Percentiles rank a stretch among this genome's conserved stretches.
Conservation (phyloP, 2,888 invertebrate genomes). For the Nycteola revayana region DNA sequence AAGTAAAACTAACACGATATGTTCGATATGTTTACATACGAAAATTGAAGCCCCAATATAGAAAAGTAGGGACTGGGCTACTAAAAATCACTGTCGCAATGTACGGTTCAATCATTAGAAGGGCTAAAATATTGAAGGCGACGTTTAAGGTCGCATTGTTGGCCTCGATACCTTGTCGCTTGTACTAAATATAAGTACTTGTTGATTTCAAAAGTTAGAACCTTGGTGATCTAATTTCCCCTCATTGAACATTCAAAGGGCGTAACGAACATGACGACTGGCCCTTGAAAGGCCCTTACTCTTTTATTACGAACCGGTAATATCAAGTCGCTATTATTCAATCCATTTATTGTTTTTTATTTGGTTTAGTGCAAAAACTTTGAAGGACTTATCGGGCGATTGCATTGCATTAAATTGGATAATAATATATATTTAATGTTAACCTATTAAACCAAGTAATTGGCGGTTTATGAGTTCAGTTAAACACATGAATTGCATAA, state of each 20-base stretch:
- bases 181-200: constrained; percentile 58
- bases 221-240: constrained; percentile 79
- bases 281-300: constrained; percentile 63
- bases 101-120: constrained; percentile 68
- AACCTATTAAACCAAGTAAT: constrained; percentile 12
- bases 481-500: constrained; percentile 1
- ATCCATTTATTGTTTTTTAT: constrained; percentile 1
- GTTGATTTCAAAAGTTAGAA: constrained; percentile 75
- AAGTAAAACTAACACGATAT: no score
- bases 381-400: constrained; percentile 2
- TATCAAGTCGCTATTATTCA: constrained; percentile 27
- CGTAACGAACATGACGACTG: constrained; percentile 66
- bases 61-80: constrained; percentile 58
- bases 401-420: constrained; percentile 11
- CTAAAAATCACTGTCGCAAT: constrained; percentile 74
- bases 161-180: constrained; percentile 64
- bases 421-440: constrained; percentile 12
- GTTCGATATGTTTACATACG: no score
- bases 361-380: constrained; percentile 1
- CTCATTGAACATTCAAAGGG: constrained; percentile 77
- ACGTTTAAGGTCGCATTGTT: constrained; percentile 66
- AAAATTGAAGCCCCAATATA: no score
- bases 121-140: constrained; percentile 72
- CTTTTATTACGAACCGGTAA: constrained; percentile 41
- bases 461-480: constrained; percentile 6